These are phyloP conservation scores for Poecilia picta DNA, from an alignment of 2,797 vertebrate species.

Conservation along the genomic window DNA sequence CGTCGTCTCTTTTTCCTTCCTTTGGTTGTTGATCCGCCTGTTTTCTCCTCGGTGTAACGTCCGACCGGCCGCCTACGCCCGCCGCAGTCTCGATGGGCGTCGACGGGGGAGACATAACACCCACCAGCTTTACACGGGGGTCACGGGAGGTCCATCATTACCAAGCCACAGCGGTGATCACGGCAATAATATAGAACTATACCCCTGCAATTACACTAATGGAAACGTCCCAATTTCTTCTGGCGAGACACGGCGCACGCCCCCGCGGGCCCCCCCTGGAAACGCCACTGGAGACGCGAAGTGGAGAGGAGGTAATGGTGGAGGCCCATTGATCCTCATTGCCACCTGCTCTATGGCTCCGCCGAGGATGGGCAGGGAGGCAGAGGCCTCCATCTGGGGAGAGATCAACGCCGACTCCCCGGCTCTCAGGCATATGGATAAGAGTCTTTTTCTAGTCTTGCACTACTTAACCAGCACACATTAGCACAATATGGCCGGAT, in stretches of 20 bases:
- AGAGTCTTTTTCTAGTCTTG: slow-evolving; percentile 69
- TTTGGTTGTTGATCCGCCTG: slow-evolving; percentile 40
- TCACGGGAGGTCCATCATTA: slow-evolving; percentile 72
- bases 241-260: slow-evolving; percentile 38
- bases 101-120: slow-evolving; percentile 68
- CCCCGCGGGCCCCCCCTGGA: slow-evolving; percentile 50
- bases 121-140: slow-evolving; percentile 64
- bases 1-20: background rate
- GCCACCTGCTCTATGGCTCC: slow-evolving; percentile 79
- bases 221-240: slow-evolving; percentile 71
- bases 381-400: slow-evolving; percentile 65
- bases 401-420: slow-evolving; percentile 48
- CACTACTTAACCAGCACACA: slow-evolving; percentile 71
- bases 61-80: slow-evolving; percentile 45
- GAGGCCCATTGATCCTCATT: slow-evolving; percentile 69
- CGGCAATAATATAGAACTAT: slow-evolving; percentile 77
- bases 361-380: slow-evolving; percentile 54
- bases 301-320: slow-evolving; percentile 71
- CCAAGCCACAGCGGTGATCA: slow-evolving; percentile 67
- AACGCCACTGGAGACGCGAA: slow-evolving; percentile 60
- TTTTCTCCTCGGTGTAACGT: slow-evolving; percentile 43
- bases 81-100: slow-evolving; percentile 48
- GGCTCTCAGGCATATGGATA: slow-evolving; percentile 75
- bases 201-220: slow-evolving; percentile 79
- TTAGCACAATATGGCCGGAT: slow-evolving; percentile 71